Evolutionary conservation across 2,888 invertebrate species (phyloP).

Genomic region (Callyntrura sp.): DNA sequence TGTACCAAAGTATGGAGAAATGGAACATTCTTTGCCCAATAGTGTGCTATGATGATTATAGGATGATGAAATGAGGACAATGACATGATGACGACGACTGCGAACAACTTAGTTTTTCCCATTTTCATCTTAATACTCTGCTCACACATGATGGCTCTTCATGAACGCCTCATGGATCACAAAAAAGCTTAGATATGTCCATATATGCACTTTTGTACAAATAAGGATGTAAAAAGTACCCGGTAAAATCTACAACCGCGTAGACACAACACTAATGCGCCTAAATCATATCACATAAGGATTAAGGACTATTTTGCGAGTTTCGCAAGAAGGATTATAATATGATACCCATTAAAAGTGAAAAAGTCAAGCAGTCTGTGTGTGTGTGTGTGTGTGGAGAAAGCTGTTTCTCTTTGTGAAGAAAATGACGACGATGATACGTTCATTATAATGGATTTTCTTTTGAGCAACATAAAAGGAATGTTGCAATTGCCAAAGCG

Average conservation of each 20-base stretch:
- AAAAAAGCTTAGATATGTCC: neutral
- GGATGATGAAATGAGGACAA: constrained; percentile 62
- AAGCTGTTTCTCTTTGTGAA: neutral
- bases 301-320: neutral
- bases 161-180: constrained; percentile 16
- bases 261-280: no score
- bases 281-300: neutral
- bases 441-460: constrained; percentile 20
- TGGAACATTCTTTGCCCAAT: neutral
- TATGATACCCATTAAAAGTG: constrained; percentile 49
- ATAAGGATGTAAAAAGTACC: neutral
- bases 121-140: constrained; percentile 3
- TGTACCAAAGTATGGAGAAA: neutral
- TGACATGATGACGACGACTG: constrained; percentile 64
- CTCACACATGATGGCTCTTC: neutral
- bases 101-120: constrained; percentile 61
- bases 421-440: constrained; percentile 5
- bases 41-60: neutral
- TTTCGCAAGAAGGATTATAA: neutral
- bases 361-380: constrained; percentile 6
- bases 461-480: neutral
- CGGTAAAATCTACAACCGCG: neutral
- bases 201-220: no score
- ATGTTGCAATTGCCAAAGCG: no score
- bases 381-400: neutral